Conservation (phyloP, 2,113 vertebrate genomes). For the Rattus rattus region DNA sequence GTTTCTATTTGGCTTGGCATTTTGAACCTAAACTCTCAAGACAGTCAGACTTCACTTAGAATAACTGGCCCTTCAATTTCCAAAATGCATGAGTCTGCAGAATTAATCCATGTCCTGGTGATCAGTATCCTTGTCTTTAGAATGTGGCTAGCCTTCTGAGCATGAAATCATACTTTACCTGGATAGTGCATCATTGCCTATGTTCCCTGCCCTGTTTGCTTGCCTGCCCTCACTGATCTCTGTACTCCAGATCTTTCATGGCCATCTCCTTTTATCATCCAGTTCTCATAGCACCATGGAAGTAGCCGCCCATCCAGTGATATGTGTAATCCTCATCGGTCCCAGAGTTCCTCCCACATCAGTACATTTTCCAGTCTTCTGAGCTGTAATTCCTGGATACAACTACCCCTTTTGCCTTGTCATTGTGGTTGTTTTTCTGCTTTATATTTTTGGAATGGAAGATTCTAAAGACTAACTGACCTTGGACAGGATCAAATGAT, state of each 20-base stretch:
- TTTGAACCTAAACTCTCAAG: conserved; percentile 23
- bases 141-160: background rate
- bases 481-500: background rate
- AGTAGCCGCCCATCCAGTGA: background rate
- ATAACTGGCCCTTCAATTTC: background rate
- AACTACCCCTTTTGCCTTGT: background rate
- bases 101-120: background rate
- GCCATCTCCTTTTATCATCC: background rate
- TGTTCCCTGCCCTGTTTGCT: background rate
- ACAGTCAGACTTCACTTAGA: background rate
- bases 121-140: background rate
- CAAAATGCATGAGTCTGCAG: background rate
- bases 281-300: background rate
- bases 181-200: background rate
- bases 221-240: background rate
- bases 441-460: background rate
- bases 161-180: background rate
- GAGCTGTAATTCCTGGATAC: background rate
- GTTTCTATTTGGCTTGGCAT: conserved; percentile 1
- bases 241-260: background rate
- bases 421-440: background rate
- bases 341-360: background rate
- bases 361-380: background rate
- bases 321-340: background rate
- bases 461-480: background rate